A percentile compares a stretch with the other conserved stretches of the same genome.
Conservation (phyloP, 2,113 vertebrate genomes). For the Pogonocichla stellata region DNA sequence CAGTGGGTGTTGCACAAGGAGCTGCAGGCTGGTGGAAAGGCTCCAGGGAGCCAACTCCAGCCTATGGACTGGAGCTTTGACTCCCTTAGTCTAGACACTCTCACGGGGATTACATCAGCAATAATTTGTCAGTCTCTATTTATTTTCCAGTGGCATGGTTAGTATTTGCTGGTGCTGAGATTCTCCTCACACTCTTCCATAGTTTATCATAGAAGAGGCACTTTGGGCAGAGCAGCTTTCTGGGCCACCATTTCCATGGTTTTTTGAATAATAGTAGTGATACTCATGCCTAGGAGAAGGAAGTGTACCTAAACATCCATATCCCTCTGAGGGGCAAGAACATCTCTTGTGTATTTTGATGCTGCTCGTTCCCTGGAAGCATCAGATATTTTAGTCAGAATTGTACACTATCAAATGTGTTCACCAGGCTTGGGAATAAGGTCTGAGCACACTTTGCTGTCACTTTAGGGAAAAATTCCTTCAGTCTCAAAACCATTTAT, state of each 20-base stretch:
- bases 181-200: not conserved
- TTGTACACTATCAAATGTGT: not conserved
- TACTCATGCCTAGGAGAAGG: not conserved
- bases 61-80: constrained; percentile 55
- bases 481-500: not conserved
- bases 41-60: constrained; percentile 53
- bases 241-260: not conserved
- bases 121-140: constrained; percentile 61
- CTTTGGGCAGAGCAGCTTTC: not conserved
- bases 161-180: constrained; percentile 41
- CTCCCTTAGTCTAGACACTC: constrained; percentile 60
- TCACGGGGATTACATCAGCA: constrained; percentile 50
- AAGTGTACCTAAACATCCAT: not conserved
- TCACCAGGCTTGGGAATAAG: not conserved
- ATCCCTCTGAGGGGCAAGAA: not conserved
- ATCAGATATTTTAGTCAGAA: not conserved
- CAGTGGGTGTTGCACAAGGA: constrained; percentile 51
- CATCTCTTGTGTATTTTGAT: not conserved
- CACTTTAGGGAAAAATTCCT: not conserved
- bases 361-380: not conserved
- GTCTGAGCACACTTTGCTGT: not conserved
- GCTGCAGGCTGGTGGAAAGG: constrained; percentile 55
- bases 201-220: not conserved
- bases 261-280: not conserved
- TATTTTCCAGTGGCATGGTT: constrained; percentile 44